These are phyloP conservation scores for Phthorimaea operculella DNA, from an alignment of 1,140 invertebrate genomes.

Conservation along the genomic window DNA sequence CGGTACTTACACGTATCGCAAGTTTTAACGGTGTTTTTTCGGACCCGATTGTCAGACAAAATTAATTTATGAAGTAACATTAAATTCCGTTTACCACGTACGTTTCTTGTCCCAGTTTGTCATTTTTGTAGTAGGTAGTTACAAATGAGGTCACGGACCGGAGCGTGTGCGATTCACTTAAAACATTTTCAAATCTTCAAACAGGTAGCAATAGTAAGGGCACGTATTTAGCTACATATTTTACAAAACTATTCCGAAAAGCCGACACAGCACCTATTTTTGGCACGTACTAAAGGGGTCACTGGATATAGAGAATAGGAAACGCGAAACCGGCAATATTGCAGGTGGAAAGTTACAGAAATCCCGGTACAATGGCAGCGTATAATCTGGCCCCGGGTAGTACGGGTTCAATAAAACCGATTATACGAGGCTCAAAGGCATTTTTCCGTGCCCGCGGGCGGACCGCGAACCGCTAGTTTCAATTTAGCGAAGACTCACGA, in stretches of 20 bases:
- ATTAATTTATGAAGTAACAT: too few relatives aligned
- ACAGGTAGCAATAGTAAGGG: too few relatives aligned
- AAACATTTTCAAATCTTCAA: too few relatives aligned
- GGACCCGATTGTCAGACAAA: too few relatives aligned
- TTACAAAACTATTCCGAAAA: not conserved
- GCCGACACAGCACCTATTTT: not conserved
- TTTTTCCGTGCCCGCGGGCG: not conserved
- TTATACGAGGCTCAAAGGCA: not conserved
- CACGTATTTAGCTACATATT: too few relatives aligned
- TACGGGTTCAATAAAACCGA: not conserved
- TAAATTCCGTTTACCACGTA: too few relatives aligned
- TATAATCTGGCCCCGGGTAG: not conserved
- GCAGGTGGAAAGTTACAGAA: not conserved
- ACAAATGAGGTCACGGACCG: too few relatives aligned
- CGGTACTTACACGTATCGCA: too few relatives aligned
- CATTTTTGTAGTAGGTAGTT: too few relatives aligned
- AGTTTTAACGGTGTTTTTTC: too few relatives aligned
- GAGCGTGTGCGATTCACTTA: too few relatives aligned
- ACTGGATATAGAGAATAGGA: not conserved
- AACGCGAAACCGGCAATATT: not conserved
- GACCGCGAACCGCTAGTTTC: not conserved
- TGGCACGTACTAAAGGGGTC: not conserved
- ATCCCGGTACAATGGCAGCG: not conserved
- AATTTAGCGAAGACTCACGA: not conserved
- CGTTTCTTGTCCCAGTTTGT: too few relatives aligned